Base-by-base conservation (phyloP, 2,113 vertebrate species). In the Potamarius usumacintae region DNA sequence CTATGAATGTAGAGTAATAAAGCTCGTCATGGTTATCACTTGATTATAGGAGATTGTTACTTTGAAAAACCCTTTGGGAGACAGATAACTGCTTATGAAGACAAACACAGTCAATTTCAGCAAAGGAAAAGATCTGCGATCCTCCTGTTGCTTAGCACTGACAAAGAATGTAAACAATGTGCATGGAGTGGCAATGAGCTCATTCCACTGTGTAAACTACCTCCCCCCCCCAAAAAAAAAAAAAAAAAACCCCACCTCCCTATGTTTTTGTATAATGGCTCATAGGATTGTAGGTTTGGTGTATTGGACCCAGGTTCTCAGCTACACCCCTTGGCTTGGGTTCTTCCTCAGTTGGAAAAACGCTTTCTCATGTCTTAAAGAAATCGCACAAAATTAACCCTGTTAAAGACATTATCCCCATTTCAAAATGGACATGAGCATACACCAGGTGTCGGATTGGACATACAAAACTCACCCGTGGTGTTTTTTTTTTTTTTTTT, bases 151-250 rank as follows among this genome's bases (percentile, higher is more conserved):
- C 85, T 86, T 78, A 87, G 89, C 50, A 86, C 63, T 20, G 25
- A 74, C 71, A 69, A 83, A 82, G 84, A 87, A 90, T 90, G 87
- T 89, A 91, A 91, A 91, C 89, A 90, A 87, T 87, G 83, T 57
- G 82, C 60, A 84, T 79, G 74, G 55, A 87, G 60, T 85, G 48
- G 69, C 62, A 90, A 18, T 89, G 69, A 87, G 82, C 82, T 88
- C 72, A 88, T 88, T 84, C 60, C 87, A 84, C 86, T 78, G 34
- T 52, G 79, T 85, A 82, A 87, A 82, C 82, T 76, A 50, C 48
- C 52, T 48, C 63, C 57, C n/a, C 30, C 53, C 62, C 42, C 60
- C 62, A 74, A 22, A 69, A 20, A 27, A 2, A 74, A 17, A 72
- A 7, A 69, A 42, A 42, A 42, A 42, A 2, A 42, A 42, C 42